Evolutionary conservation across 2,113 vertebrate species (phyloP).

Genomic region (Symphodus melops): DNA sequence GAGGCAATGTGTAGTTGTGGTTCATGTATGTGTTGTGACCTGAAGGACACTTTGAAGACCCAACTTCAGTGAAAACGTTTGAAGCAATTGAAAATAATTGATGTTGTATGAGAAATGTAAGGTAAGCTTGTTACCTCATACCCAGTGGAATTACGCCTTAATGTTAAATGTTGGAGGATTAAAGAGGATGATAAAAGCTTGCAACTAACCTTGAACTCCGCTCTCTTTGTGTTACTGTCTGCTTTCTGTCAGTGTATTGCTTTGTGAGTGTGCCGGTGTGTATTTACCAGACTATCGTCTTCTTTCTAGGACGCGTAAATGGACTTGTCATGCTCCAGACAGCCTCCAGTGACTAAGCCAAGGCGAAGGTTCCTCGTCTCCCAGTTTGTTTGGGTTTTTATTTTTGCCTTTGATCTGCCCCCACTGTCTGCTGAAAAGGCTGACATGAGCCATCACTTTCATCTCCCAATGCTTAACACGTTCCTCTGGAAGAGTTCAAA

Average conservation of each 20-base stretch:
- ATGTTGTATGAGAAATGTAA: no score
- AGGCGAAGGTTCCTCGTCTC: conserved; percentile 8
- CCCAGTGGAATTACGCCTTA: not conserved
- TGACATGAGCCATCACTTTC: conserved; percentile 50
- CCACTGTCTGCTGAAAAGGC: conserved; percentile 16
- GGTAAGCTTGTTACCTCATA: not conserved
- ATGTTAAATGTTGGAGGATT: conserved; percentile 1
- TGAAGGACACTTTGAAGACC: no score
- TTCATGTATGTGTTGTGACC: no score
- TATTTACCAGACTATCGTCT: not conserved
- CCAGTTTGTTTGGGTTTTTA: not conserved
- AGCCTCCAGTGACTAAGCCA: conserved; percentile 31
- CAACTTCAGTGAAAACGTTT: no score
- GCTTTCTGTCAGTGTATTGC: not conserved
- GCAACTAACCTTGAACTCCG: not conserved
- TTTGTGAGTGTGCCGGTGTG: not conserved
- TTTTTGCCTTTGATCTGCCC: conserved; percentile 29
- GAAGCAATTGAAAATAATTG: no score
- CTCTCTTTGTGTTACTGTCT: conserved; percentile 6
- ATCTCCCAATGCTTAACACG: conserved; percentile 16
- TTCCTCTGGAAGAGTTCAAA: conserved; percentile 29
- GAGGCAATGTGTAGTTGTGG: no score
- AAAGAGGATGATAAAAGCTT: conserved; percentile 23
- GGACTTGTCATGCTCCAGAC: conserved; percentile 69
- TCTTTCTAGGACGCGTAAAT: conserved; percentile 54